phyloP scores from a whole-genome alignment of 2,797 vertebrate species.

The Apogon hyalosoma region DNA sequence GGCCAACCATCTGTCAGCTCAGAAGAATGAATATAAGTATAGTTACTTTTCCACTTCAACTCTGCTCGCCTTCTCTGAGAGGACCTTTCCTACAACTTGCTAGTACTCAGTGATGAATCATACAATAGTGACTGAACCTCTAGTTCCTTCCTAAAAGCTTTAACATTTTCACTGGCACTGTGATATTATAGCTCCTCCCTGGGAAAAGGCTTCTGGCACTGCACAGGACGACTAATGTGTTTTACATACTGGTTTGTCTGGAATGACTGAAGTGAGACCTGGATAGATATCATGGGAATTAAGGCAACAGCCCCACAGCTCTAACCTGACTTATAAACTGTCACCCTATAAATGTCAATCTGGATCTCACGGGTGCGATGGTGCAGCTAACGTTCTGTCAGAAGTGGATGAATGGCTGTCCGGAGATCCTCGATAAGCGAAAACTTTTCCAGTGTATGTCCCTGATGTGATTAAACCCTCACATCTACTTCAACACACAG shows the following conservation, averaged over 20 bases:
- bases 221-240: slow-evolving; percentile 5
- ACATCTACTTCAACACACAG: slow-evolving; percentile 18
- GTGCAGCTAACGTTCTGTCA: slow-evolving; percentile 38
- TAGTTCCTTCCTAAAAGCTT: slow-evolving; percentile 31
- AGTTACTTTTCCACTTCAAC: slow-evolving; percentile 27
- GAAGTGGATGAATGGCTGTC: slow-evolving; percentile 42
- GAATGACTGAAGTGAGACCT: slow-evolving; percentile 30
- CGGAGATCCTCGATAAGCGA: slow-evolving; percentile 39
- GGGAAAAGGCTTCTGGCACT: slow-evolving; percentile 19
- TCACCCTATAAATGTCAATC: slow-evolving; percentile 44
- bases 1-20: slow-evolving; percentile 23
- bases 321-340: slow-evolving; percentile 38
- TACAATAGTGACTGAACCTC: slow-evolving; percentile 17
- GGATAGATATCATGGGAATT: slow-evolving; percentile 18
- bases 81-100: slow-evolving; percentile 19
- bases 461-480: slow-evolving; percentile 42
- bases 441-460: slow-evolving; percentile 44
- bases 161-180: slow-evolving; percentile 8
- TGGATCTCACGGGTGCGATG: slow-evolving; percentile 43
- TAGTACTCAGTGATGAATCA: slow-evolving; percentile 35
- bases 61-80: slow-evolving; percentile 16
- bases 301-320: slow-evolving; percentile 6
- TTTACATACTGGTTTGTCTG: slow-evolving; percentile 34
- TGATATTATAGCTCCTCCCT: slow-evolving; percentile 4
- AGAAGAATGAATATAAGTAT: slow-evolving; percentile 35